Conservation (phyloP, 2,797 vertebrate species). For the Podarcis lilfordi region DNA sequence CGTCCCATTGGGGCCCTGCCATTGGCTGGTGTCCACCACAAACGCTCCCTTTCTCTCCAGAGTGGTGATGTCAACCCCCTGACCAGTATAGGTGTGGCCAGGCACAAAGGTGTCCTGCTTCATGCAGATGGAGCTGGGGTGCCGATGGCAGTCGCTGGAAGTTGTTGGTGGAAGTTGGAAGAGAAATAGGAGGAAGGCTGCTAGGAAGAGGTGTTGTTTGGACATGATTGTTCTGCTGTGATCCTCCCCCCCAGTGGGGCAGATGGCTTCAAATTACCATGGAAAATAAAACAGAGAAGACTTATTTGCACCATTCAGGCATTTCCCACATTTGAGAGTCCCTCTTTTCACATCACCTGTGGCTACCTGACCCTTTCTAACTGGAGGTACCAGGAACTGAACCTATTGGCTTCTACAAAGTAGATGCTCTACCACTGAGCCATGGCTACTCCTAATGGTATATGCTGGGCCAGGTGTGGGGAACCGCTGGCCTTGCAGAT, state of each 20-base stretch:
- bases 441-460: too few relatives aligned
- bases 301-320: too few relatives aligned
- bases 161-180: slow-evolving; percentile 65
- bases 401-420: too few relatives aligned
- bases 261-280: not conserved
- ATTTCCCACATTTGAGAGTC: not conserved
- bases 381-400: too few relatives aligned
- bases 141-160: slow-evolving; percentile 72
- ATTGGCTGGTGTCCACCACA: slow-evolving; percentile 78
- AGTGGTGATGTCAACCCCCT: slow-evolving; percentile 87
- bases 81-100: slow-evolving; percentile 84
- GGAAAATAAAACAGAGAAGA: not conserved
- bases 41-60: slow-evolving; percentile 83
- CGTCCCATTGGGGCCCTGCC: slow-evolving; percentile 74
- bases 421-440: too few relatives aligned
- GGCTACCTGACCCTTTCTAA: too few relatives aligned
- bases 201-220: not conserved
- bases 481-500: too few relatives aligned
- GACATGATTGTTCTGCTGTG: not conserved
- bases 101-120: slow-evolving; percentile 79
- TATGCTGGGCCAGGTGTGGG: too few relatives aligned
- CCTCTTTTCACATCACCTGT: too few relatives aligned
- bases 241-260: not conserved
- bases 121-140: slow-evolving; percentile 74
- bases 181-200: not conserved